Base-by-base conservation (phyloP, 1,140 invertebrate genomes). In the Drosophila oshimai region DNA sequence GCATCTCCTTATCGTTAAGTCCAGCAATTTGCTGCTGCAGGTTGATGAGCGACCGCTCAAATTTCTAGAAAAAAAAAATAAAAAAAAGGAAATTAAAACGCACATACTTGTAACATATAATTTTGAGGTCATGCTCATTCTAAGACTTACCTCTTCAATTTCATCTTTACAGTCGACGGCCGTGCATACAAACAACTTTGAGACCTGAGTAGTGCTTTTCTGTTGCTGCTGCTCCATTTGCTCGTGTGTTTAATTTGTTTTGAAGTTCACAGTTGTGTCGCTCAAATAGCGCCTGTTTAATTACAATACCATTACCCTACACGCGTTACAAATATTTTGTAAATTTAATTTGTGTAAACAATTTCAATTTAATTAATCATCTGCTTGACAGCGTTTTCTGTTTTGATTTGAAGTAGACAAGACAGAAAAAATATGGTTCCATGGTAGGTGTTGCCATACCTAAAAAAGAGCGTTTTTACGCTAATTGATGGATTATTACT, bases 1-100 rank as follows among this genome's bases (percentile, higher is more conserved):
- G 97, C 62, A 95, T 95, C 92, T 99, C 98, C 90, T 98, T 97
- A 90, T 99, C 98, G 55, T 96, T 97, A 58, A 97, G 93, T 53
- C 96, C 96, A 51, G 94, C 92, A 20, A 95, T 95, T 64, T 98
- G 91, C 74, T 93, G 94, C 91, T 96, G 95, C 47, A 98, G 92
- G 77, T 93, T 94, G 61, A 92, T 92, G 91, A 96, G 96, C 76
- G 95, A 95, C 89, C 95, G 94, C 90, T 98, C 97, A 80, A 97
- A 96, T 94, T 97, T 97, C 97, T 98, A 94, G 95, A 93, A 53
- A 62, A 90, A 9, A 54, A 12, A 44, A 41, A 20, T 44, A 22
- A 26, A 24, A 12, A 3, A 17, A 18, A 28, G 6, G 5, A 4
- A 13, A n/a, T n/a, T n/a, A n/a, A n/a, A n/a, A n/a, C n/a, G n/a